Conservation (phyloP, 2,113 vertebrate species). For the Halcyon senegalensis region DNA sequence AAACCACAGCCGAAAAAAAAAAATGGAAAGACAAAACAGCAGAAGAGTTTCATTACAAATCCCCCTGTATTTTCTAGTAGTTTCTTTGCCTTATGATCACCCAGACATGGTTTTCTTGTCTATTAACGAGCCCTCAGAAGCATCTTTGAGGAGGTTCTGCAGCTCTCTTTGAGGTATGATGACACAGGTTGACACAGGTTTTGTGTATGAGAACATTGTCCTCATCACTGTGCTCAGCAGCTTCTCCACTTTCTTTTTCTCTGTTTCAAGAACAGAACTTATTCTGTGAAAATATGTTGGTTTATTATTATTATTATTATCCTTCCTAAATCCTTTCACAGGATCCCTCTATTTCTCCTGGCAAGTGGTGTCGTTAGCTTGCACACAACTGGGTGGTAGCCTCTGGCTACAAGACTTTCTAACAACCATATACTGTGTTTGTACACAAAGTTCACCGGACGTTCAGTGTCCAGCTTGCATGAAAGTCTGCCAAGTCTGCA, state of each 20-base stretch:
- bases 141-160: background rate
- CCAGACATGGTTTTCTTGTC: background rate
- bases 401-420: background rate
- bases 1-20: background rate
- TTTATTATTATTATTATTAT: background rate
- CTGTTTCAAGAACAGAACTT: background rate
- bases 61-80: background rate
- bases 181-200: background rate
- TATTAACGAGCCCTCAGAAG: background rate
- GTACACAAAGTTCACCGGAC: background rate
- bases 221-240: background rate
- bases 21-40: background rate
- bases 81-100: background rate
- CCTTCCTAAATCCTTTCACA: background rate
- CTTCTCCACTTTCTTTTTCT: background rate
- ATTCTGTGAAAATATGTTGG: background rate
- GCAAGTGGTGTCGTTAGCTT: background rate
- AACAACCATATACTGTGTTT: background rate
- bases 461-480: constrained; percentile 8
- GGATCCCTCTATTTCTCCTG: background rate
- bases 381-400: background rate
- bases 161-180: fast-evolving
- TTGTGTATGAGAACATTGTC: background rate
- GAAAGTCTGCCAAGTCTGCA: constrained; percentile 16
- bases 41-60: background rate